Conservation (phyloP, 2,797 vertebrate species). For the Acanthurus leucopareius region DNA sequence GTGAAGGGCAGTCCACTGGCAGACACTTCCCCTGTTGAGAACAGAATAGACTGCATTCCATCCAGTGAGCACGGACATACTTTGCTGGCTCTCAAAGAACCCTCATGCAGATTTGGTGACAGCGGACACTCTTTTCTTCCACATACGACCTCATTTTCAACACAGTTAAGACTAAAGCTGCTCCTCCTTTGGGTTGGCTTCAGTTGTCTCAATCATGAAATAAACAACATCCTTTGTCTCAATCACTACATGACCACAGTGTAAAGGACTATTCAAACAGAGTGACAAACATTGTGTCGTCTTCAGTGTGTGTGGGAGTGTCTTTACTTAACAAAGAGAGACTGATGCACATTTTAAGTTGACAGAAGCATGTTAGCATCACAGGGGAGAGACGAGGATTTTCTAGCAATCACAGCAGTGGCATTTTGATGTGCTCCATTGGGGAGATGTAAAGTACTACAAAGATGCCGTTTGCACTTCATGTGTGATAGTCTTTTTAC, state of each 20-base stretch:
- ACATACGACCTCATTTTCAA: slow-evolving; percentile 56
- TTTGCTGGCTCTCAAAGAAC: slow-evolving; percentile 67
- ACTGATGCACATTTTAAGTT: slow-evolving; percentile 43
- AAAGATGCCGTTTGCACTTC: background rate
- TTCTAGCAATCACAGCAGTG: slow-evolving; percentile 26
- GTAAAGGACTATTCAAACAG: slow-evolving; percentile 58
- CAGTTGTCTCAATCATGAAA: slow-evolving; percentile 51
- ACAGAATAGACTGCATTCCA: slow-evolving; percentile 71
- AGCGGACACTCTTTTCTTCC: slow-evolving; percentile 68
- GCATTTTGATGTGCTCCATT: slow-evolving; percentile 14
- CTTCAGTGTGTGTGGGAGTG: slow-evolving; percentile 50
- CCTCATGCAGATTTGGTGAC: slow-evolving; percentile 68
- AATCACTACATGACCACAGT: slow-evolving; percentile 29
- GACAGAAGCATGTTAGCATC: slow-evolving; percentile 43
- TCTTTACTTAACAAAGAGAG: slow-evolving; percentile 59
- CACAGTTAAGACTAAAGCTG: slow-evolving; percentile 45
- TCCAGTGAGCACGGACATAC: slow-evolving; percentile 68
- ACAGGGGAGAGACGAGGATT: slow-evolving; percentile 32
- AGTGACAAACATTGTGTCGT: slow-evolving; percentile 51
- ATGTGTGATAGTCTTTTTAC: background rate
- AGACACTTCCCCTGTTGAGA: slow-evolving; percentile 72
- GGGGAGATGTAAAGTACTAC: slow-evolving; percentile 26
- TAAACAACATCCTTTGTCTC: slow-evolving; percentile 59
- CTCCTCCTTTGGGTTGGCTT: slow-evolving; percentile 44
- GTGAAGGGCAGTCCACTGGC: slow-evolving; percentile 73